phyloP scores from a whole-genome alignment of 30 jellyfish, hydroid and myxozoan species.

The Aurelia sp. region DNA sequence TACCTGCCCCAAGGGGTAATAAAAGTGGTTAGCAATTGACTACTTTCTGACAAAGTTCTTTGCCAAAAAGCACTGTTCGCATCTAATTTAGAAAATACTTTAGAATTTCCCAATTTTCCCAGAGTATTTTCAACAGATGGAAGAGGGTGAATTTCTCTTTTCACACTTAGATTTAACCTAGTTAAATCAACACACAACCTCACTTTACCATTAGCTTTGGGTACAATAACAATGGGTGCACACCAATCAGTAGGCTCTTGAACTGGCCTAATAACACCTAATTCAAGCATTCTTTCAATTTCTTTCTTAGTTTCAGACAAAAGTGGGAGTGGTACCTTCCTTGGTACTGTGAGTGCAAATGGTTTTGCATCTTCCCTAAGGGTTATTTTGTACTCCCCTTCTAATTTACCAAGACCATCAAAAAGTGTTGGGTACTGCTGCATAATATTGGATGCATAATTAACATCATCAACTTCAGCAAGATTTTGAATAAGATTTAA shows the following conservation, averaged over 20 bases:
- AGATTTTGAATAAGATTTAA: too few species aligned
- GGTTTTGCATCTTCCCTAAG: constrained; percentile 38
- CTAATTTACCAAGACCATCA: constrained; percentile 25
- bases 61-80: constrained; percentile 74
- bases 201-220: constrained; percentile 45
- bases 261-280: constrained; percentile 65
- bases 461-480: too few species aligned
- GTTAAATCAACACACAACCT: constrained; percentile 71
- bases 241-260: constrained; percentile 79
- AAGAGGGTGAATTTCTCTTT: constrained; percentile 66
- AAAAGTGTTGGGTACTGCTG: too few species aligned
- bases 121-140: constrained; percentile 34
- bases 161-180: constrained; percentile 34
- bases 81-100: constrained; percentile 58
- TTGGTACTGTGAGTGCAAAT: constrained; percentile 58
- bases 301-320: constrained; percentile 46
- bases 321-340: too few species aligned
- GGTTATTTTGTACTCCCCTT: constrained; percentile 41
- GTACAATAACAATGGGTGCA: constrained; percentile 64
- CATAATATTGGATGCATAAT: too few species aligned
- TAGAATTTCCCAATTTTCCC: constrained; percentile 2
- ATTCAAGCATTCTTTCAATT: constrained; percentile 51
- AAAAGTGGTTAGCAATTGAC: too few species aligned
- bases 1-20: too few species aligned
- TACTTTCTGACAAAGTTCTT: too few species aligned